phyloP scores from a whole-genome alignment of 1,140 invertebrate genomes.

The Odontomachus brunneus region DNA sequence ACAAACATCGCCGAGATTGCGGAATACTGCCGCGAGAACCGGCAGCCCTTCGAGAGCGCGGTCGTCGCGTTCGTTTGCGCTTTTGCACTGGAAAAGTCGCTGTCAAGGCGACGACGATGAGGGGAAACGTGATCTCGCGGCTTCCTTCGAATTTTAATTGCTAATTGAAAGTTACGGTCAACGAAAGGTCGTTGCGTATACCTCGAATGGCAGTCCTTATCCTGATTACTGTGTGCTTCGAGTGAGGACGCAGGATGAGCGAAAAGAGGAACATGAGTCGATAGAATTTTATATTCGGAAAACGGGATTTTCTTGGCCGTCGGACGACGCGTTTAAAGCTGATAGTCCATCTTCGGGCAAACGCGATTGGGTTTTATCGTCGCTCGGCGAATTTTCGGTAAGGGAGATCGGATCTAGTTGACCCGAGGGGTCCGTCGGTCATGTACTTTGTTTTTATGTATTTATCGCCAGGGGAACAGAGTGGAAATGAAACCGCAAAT shows the following conservation, averaged over 20 bases:
- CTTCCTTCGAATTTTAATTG: conserved; percentile 14
- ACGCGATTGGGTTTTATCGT: too few relatives aligned
- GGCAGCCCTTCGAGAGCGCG: neutral
- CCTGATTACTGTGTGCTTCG: neutral
- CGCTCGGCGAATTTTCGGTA: too few relatives aligned
- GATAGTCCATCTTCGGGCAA: neutral
- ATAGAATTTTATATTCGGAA: neutral
- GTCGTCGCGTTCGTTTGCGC: conserved; percentile 23
- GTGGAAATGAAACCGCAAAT: too few relatives aligned
- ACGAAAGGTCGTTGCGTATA: neutral
- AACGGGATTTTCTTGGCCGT: neutral
- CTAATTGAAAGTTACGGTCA: neutral
- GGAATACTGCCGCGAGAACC: conserved; percentile 5
- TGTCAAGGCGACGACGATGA: neutral
- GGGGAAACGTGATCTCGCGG: neutral
- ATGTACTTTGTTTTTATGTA: too few relatives aligned
- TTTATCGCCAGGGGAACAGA: too few relatives aligned
- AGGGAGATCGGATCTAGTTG: too few relatives aligned
- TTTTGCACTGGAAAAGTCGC: conserved; percentile 30
- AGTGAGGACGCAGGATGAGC: too few relatives aligned
- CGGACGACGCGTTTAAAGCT: neutral
- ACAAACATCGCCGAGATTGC: conserved; percentile 55
- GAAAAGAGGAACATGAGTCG: neutral
- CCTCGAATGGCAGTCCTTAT: neutral
- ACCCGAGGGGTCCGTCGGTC: too few relatives aligned